A percentile compares a stretch with the other conserved stretches of the same genome.
Evolutionary conservation across 2,888 invertebrate genomes (phyloP).

Genomic region (Phyto melanocephala): DNA sequence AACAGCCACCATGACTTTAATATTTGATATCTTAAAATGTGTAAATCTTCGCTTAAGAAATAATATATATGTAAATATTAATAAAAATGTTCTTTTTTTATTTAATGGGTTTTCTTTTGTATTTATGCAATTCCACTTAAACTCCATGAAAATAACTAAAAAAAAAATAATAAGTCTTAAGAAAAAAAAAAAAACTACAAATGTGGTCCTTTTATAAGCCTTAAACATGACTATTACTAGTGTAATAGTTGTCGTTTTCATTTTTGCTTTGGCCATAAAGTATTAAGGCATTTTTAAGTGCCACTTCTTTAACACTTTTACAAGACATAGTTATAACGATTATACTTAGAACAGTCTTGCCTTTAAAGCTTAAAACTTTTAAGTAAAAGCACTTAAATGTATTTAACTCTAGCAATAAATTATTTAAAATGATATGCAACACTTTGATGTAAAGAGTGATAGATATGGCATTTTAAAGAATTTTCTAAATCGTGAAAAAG

Average conservation of each 20-base stretch:
- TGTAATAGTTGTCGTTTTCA: constrained; percentile 4
- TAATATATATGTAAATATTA: too few species aligned
- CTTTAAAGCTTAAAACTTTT: not conserved
- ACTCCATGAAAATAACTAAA: not conserved
- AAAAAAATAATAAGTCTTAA: not conserved
- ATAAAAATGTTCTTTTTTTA: constrained; percentile 51
- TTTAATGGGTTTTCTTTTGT: not conserved
- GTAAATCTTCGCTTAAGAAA: constrained; percentile 12
- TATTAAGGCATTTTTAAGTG: constrained; percentile 53
- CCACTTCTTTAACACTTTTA: constrained; percentile 56
- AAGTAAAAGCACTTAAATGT: not conserved
- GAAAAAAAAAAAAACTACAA: not conserved
- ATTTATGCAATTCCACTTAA: not conserved
- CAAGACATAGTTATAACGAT: constrained; percentile 25
- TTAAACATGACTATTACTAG: not conserved
- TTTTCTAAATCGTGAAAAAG: constrained; percentile 22
- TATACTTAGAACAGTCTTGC: not conserved
- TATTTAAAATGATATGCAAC: constrained; percentile 75
- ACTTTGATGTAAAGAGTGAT: constrained; percentile 50
- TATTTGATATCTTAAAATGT: too few species aligned
- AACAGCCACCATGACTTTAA: constrained; percentile 22
- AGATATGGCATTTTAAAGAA: not conserved
- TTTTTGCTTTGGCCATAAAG: constrained; percentile 22
- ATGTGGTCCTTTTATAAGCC: not conserved
- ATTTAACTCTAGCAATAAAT: constrained; percentile 63